A percentile compares a stretch with the other conserved stretches of the same genome.
Conservation (phyloP, 1,140 invertebrate genomes). For the Polypedilum pembai region DNA sequence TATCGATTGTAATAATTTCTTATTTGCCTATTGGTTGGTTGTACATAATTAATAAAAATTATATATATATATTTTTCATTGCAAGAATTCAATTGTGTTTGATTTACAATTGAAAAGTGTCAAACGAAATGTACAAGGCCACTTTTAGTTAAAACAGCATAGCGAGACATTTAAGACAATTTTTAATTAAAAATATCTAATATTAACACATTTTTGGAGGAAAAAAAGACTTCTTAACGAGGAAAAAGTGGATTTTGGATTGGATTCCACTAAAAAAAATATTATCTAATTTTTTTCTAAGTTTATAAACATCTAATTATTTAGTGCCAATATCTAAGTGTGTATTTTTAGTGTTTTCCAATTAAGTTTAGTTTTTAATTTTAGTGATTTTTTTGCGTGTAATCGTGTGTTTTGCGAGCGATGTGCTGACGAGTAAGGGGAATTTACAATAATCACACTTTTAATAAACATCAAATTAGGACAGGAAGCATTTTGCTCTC, state of each 20-base stretch:
- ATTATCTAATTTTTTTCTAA: neutral
- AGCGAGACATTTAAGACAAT: conserved; percentile 6
- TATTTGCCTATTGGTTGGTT: conserved; percentile 25
- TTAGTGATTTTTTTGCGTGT: neutral
- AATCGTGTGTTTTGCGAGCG: neutral
- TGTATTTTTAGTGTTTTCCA: no score
- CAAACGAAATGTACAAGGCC: conserved; percentile 28
- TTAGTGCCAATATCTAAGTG: conserved; percentile 3
- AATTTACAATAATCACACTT: no score
- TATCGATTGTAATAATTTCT: conserved; percentile 30
- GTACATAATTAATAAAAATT: no score
- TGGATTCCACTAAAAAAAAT: neutral
- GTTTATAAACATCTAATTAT: conserved; percentile 11
- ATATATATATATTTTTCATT: neutral
- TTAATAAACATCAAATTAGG: no score
- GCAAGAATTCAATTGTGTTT: conserved; percentile 27
- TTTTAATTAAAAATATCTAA: neutral
- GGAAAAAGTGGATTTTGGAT: neutral
- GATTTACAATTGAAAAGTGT: conserved; percentile 26
- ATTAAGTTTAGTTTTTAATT: no score
- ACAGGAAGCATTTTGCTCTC: no score
- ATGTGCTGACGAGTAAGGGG: no score
- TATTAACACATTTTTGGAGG: neutral
- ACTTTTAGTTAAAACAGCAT: conserved; percentile 26
- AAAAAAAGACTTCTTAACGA: neutral